Percentiles rank a stretch among this genome's conserved stretches.
These are phyloP conservation scores for Macropodus opercularis DNA, from an alignment of 2,797 vertebrate genomes.

Conservation along the genomic window DNA sequence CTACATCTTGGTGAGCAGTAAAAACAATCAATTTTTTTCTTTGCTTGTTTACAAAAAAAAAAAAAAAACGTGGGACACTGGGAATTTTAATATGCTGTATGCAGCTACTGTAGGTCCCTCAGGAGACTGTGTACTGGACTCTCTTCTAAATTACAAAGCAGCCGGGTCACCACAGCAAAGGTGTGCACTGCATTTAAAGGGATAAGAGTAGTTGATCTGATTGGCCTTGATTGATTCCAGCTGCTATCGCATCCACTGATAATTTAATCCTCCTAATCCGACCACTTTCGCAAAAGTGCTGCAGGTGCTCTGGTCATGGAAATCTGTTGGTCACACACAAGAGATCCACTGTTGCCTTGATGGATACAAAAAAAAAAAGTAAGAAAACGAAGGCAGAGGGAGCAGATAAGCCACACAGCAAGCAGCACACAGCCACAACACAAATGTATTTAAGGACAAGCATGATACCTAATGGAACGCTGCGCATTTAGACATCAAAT, in stretches of 20 bases:
- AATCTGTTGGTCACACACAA: slow-evolving; percentile 43
- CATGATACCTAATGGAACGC: not conserved
- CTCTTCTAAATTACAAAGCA: slow-evolving; percentile 32
- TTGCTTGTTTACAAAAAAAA: slow-evolving; percentile 20
- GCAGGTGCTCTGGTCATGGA: slow-evolving; percentile 59
- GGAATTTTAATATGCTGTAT: slow-evolving; percentile 24
- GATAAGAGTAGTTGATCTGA: slow-evolving; percentile 49
- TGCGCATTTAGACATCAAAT: not conserved
- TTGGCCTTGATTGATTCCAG: slow-evolving; percentile 54
- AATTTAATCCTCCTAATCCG: slow-evolving; percentile 62
- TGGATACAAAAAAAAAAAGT: too few species aligned
- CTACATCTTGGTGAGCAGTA: not conserved
- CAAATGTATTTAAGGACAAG: slow-evolving; percentile 2
- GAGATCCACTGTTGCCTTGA: slow-evolving; percentile 31
- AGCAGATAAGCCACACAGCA: not conserved
- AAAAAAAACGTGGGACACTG: slow-evolving; percentile 8
- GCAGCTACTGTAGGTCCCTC: slow-evolving; percentile 25
- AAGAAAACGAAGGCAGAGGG: slow-evolving; percentile 17
- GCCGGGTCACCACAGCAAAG: slow-evolving; percentile 16
- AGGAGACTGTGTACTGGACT: slow-evolving; percentile 17
- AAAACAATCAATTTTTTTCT: too few species aligned
- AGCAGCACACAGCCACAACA: not conserved
- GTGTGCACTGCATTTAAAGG: slow-evolving; percentile 46
- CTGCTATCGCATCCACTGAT: slow-evolving; percentile 54
- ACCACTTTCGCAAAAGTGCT: slow-evolving; percentile 54